Base-by-base conservation (phyloP, 1,140 invertebrate genomes). In the Homalodisca vitripennis region DNA sequence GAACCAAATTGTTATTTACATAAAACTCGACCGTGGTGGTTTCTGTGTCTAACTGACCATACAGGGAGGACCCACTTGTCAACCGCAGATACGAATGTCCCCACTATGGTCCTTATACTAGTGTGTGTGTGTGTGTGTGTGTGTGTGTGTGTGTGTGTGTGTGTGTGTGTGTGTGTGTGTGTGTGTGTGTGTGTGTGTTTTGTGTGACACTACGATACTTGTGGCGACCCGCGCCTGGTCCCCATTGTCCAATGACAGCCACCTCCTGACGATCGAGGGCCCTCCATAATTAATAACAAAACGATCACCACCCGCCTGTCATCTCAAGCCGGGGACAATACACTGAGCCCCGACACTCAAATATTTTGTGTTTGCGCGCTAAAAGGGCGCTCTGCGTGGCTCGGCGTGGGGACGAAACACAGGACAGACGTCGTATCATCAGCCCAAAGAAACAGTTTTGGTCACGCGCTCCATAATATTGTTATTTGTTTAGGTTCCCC, bases 281-380 rank as follows among this genome's bases (percentile, higher is more conserved):
- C 22, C 48, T 51, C 48, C 48, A 51, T 51, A 51, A 51, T 51
- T 51, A 51, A 51, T 51, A 51, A 51, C 48, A 51, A 51, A 51
- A 51, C 48, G 48, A n/a, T 22, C 48, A 51, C 14, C 48, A 20
- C n/a, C 48, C 48, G 48, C 48, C 48, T 51, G 48, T 51, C 48
- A 51, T 51, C 6, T 22, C 22, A 6, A 17, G 34, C 48, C 48
- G 14, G 6, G n/a, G 48, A 51, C 48, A 51, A 51, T 51, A n/a
- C 3, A 3, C 48, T 51, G 3, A 51, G 6, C 6, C 48, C 22
- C 48, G 6, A 6, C 48, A 51, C 48, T 41, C 34, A 41, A 41
- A 41, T 41, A 41, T 41, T 41, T 41, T 41, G 34, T 41, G 34
- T 17, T 41, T n/a, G 17, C 34, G 34, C 6, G 17, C 34, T 41